These are phyloP conservation scores for Pissodes strobi DNA, from an alignment of 1,140 invertebrate genomes.

Conservation along the genomic window DNA sequence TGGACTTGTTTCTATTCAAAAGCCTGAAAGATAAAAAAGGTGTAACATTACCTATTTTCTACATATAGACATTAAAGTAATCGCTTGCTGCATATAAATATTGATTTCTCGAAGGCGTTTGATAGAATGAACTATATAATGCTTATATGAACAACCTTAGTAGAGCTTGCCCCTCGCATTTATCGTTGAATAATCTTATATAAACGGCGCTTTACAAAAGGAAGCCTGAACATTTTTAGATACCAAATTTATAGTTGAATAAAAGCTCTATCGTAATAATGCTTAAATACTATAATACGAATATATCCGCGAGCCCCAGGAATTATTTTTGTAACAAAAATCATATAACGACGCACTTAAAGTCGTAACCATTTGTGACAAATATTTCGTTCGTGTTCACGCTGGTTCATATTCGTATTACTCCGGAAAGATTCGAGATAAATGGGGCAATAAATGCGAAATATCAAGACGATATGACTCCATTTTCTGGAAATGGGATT, in stretches of 20 bases:
- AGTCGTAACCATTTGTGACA: slow-evolving; percentile 34
- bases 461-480: slow-evolving; percentile 44
- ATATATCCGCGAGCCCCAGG: neutral
- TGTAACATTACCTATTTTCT: too few species aligned
- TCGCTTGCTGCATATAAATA: too few species aligned
- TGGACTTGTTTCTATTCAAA: too few species aligned
- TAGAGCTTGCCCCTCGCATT: too few species aligned
- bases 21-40: too few species aligned
- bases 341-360: slow-evolving; percentile 29
- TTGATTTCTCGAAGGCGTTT: too few species aligned
- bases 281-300: neutral
- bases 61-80: too few species aligned
- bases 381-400: slow-evolving; percentile 35
- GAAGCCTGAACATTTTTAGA: neutral
- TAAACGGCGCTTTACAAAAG: too few species aligned
- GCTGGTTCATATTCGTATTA: slow-evolving; percentile 37
- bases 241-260: neutral
- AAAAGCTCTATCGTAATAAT: neutral
- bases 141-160: too few species aligned
- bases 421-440: slow-evolving; percentile 36
- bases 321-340: slow-evolving; percentile 31
- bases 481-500: slow-evolving; percentile 44
- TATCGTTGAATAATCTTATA: too few species aligned
- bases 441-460: slow-evolving; percentile 44
- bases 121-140: too few species aligned